Base-by-base conservation (phyloP, 2,113 vertebrate genomes). In the Microtus oregoni region DNA sequence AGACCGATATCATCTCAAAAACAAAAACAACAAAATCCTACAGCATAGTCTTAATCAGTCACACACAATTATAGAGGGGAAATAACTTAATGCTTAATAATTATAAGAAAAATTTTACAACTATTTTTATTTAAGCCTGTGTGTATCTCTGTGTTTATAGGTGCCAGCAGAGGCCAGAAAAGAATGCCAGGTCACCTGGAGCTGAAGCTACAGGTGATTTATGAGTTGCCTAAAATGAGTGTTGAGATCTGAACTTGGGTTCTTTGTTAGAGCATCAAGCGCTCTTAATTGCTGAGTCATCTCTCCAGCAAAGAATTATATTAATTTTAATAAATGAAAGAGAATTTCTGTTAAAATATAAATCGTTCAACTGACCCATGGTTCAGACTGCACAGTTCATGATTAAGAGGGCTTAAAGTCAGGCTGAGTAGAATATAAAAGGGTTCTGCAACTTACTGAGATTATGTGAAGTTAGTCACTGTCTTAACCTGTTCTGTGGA, bases 21-120 rank as follows among this genome's bases (percentile, higher is more conserved):
- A 50, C 76, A n/a, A 81, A 26, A 76, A 22, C 72, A 83, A 38
- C 38, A 82, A 85, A 17, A 28, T 17, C 50, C 3, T 52, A 22
- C 19, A 41, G 9, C 10, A 15, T 12, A 50, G 47, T 86, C 55
- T 83, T 83, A n/a, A n/a, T n/a, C 15, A 97, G 14, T 32, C 17
- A 87, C 22, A 89, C 28, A 90, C 89, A 95, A 92, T 41, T 58
- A 92, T 72, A 61, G 50, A 94, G 30, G 14, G 30, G 12, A 75
- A 86, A 94, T 79, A 55, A 55, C 55, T 55, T 55, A 47, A 82
- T 61, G 67, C 61, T 70, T 35, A 58, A 82, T 22, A 82, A 58
- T 14, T n/a, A 26, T 7, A 38, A 82, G 52, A 52, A 58, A 82
- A 0, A 14, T 4, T 58, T 24, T n/a, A 81, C 28, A 35, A 61